phyloP scores from a whole-genome alignment of 2,888 invertebrate genomes.

The Chymomyza caudatula region DNA sequence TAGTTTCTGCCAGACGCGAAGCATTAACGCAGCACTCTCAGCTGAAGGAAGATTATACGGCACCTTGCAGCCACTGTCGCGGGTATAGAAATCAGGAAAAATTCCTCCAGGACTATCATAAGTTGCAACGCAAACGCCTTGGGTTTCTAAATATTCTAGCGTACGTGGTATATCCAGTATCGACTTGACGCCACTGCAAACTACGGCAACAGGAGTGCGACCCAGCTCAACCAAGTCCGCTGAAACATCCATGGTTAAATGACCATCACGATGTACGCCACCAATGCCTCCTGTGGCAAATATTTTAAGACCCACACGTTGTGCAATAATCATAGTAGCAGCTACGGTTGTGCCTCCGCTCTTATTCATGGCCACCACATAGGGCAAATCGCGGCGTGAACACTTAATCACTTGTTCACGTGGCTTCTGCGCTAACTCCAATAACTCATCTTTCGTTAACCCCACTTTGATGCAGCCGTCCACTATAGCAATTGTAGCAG shows the following conservation, averaged over 20 bases:
- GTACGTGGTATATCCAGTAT: conserved; percentile 97
- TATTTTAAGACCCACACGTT: conserved; percentile 88
- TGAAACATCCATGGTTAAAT: conserved; percentile 93
- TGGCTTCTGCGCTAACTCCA: conserved; percentile 80
- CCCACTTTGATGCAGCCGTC: conserved; percentile 91
- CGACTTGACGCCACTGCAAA: conserved; percentile 97
- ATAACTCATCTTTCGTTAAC: conserved; percentile 82
- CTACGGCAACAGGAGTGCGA: conserved; percentile 90
- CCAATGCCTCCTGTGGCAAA: conserved; percentile 95
- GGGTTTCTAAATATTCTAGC: conserved; percentile 96
- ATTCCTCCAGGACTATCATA: conserved; percentile 82
- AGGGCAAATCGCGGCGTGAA: conserved; percentile 91
- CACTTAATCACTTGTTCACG: conserved; percentile 83
- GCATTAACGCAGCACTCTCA: conserved; percentile 85
- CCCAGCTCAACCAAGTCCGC: conserved; percentile 96
- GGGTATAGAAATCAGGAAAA: conserved; percentile 97
- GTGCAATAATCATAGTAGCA: conserved; percentile 92
- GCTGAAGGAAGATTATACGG: conserved; percentile 84
- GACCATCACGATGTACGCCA: conserved; percentile 95
- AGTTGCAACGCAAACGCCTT: conserved; percentile 93
- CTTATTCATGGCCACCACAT: conserved; percentile 83
- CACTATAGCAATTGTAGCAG: conserved; percentile 95
- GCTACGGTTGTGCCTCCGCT: conserved; percentile 98
- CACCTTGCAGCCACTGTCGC: conserved; percentile 84
- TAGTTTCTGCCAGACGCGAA: conserved; percentile 81